Conservation (phyloP, 2,888 invertebrate species). For the Odontomyia ornata region DNA sequence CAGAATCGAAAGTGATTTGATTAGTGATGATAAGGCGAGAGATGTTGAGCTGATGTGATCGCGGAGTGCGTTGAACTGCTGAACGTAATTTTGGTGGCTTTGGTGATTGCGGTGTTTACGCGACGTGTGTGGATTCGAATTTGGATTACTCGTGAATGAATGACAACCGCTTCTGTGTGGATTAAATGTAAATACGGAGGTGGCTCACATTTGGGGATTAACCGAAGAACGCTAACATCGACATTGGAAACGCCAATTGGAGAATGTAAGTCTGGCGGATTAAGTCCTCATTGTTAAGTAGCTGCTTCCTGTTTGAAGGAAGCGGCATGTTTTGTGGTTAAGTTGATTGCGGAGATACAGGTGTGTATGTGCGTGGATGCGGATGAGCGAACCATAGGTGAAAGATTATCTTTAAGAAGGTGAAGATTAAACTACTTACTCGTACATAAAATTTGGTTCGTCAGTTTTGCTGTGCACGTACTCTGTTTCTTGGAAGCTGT, state of each 20-base stretch:
- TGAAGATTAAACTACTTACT: not conserved
- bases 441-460: not conserved
- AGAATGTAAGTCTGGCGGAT: conserved; percentile 26
- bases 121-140: conserved; percentile 13
- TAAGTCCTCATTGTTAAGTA: conserved; percentile 8
- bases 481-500: too few species aligned
- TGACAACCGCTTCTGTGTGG: conserved; percentile 34
- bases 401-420: not conserved
- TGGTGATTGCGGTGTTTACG: conserved; percentile 2
- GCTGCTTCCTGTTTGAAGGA: conserved; percentile 14
- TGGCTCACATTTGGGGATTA: conserved; percentile 12
- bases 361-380: not conserved
- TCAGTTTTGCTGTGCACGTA: too few species aligned
- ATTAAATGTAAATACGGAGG: conserved; percentile 28
- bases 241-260: not conserved
- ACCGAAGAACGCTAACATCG: not conserved
- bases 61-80: conserved; percentile 24
- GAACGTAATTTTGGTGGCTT: conserved; percentile 7
- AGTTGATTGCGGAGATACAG: not conserved
- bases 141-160: conserved; percentile 19
- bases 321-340: not conserved
- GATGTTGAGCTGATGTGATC: not conserved
- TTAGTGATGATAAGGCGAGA: conserved; percentile 3
- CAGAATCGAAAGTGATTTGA: not conserved
- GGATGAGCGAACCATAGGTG: not conserved